A percentile compares a stretch with the other conserved stretches of the same genome.
phyloP scores from a whole-genome alignment of 2,888 invertebrate species.

The Drosophila kanekoi region DNA sequence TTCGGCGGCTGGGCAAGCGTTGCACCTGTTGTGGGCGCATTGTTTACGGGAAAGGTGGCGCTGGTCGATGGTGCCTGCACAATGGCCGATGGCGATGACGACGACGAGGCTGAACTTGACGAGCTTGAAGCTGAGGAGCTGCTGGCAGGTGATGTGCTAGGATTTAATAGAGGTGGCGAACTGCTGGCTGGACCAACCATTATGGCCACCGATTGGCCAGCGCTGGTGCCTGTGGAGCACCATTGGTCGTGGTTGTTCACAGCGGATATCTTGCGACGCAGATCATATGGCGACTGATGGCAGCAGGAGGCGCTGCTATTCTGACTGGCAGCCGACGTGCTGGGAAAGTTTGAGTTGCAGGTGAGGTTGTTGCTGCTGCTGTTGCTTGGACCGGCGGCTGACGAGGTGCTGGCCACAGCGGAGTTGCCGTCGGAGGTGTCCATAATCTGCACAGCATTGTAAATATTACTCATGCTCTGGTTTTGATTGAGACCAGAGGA shows the following conservation, averaged over 20 bases:
- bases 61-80: slow-evolving; percentile 83
- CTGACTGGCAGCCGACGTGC: slow-evolving; percentile 52
- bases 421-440: slow-evolving; percentile 67
- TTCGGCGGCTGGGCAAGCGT: slow-evolving; percentile 83
- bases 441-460: slow-evolving; percentile 65
- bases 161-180: slow-evolving; percentile 71
- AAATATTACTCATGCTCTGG: slow-evolving; percentile 48
- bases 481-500: slow-evolving; percentile 34
- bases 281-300: slow-evolving; percentile 96
- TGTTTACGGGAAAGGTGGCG: slow-evolving; percentile 82
- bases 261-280: slow-evolving; percentile 90
- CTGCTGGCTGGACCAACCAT: slow-evolving; percentile 73
- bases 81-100: slow-evolving; percentile 72
- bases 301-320: slow-evolving; percentile 77
- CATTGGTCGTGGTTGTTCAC: slow-evolving; percentile 83
- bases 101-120: slow-evolving; percentile 56
- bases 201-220: slow-evolving; percentile 43
- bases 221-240: slow-evolving; percentile 66
- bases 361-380: slow-evolving; percentile 44
- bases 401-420: slow-evolving; percentile 48
- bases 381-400: slow-evolving; percentile 45
- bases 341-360: slow-evolving; percentile 49
- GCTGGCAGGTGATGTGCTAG: slow-evolving; percentile 66
- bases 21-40: slow-evolving; percentile 81
- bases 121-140: slow-evolving; percentile 70